Conservation (phyloP, 2,797 vertebrate species). For the Poeciliopsis paucimaculata region DNA sequence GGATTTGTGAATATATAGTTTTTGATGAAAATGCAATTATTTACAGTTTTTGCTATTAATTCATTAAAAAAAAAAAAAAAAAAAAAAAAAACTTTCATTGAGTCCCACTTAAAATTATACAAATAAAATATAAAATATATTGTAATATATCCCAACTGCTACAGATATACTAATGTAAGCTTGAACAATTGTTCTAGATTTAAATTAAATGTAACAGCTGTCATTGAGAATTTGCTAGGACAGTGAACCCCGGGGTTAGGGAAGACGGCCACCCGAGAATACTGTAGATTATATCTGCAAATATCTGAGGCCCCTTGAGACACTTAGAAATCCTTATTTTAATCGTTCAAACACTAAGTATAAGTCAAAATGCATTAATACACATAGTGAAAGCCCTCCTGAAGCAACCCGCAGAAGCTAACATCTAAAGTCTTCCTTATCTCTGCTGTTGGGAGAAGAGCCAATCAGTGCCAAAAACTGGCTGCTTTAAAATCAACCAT, state of each 20-base stretch:
- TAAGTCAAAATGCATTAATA: not conserved
- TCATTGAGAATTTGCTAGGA: not conserved
- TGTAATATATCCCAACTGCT: not conserved
- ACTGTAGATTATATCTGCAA: not conserved
- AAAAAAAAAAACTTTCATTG: too few relatives aligned
- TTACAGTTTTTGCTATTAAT: too few relatives aligned
- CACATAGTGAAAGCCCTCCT: not conserved
- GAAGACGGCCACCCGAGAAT: not conserved
- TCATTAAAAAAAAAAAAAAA: too few relatives aligned
- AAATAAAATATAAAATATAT: too few relatives aligned
- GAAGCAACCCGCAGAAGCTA: not conserved
- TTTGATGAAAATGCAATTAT: too few relatives aligned
- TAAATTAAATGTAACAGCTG: not conserved
- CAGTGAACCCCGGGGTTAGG: not conserved
- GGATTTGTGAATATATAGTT: too few relatives aligned
- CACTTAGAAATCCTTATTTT: not conserved
- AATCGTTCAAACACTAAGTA: not conserved
- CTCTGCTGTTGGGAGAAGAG: not conserved
- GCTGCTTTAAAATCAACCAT: not conserved
- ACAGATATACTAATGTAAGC: not conserved
- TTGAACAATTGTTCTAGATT: not conserved
- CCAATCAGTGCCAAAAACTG: not conserved
- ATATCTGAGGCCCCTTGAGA: not conserved
- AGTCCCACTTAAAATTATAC: too few relatives aligned
- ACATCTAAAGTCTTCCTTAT: not conserved